Evolutionary conservation across 2,797 vertebrate species (phyloP).

Genomic region (Semaprochilodus insignis): DNA sequence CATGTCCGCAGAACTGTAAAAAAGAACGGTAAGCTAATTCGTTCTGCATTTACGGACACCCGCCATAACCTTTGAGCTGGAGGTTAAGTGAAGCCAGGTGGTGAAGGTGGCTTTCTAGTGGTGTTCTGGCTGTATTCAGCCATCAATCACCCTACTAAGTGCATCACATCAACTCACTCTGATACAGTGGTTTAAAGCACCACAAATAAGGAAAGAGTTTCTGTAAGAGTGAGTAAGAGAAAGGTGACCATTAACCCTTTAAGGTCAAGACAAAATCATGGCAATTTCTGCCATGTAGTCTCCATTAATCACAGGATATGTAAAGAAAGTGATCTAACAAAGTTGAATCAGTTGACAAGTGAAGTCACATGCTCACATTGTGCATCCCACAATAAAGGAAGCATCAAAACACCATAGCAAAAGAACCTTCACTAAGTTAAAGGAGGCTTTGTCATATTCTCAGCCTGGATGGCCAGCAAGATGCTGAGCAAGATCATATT

Average conservation of each 20-base stretch:
- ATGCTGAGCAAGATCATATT: not conserved
- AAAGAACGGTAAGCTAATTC: slow-evolving; percentile 75
- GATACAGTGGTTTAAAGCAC: not conserved
- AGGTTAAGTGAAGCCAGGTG: slow-evolving; percentile 77
- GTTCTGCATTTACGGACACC: slow-evolving; percentile 68
- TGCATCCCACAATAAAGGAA: too few species aligned
- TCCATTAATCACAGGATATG: too few species aligned
- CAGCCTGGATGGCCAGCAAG: too few species aligned
- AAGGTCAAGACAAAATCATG: too few species aligned
- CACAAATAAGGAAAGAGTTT: not conserved
- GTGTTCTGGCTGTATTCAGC: not conserved
- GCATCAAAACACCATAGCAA: too few species aligned
- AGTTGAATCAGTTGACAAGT: too few species aligned
- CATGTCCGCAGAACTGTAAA: slow-evolving; percentile 73
- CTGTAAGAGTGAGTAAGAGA: not conserved
- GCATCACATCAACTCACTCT: not conserved
- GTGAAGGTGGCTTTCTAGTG: slow-evolving; percentile 19
- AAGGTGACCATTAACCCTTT: not conserved
- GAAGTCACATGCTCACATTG: too few species aligned
- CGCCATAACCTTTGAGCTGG: slow-evolving; percentile 63
- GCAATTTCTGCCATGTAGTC: too few species aligned
- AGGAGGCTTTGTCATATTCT: too few species aligned
- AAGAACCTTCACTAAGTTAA: too few species aligned
- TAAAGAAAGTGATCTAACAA: too few species aligned
- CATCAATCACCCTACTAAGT: slow-evolving; percentile 12